These are phyloP conservation scores for Prunella fulvescens DNA, from an alignment of 2,113 vertebrate genomes.

Conservation along the genomic window DNA sequence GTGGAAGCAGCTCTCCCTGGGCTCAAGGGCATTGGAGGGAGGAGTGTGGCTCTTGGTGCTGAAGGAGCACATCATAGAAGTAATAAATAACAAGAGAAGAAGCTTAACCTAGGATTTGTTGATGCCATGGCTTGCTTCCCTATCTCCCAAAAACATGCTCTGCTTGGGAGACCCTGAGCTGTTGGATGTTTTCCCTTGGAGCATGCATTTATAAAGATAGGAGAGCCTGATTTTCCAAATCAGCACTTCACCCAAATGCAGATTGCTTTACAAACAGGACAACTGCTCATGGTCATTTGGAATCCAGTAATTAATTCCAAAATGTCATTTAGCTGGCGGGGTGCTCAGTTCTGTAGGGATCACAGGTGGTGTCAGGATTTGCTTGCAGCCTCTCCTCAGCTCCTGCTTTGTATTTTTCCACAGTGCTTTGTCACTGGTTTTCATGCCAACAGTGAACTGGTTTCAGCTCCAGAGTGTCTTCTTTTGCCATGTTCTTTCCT, in stretches of 20 bases:
- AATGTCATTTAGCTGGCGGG: neutral
- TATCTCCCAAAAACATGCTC: constrained; percentile 59
- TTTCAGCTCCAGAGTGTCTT: neutral
- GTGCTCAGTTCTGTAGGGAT: neutral
- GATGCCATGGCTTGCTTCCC: constrained; percentile 47
- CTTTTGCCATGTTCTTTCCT: neutral
- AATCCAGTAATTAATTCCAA: neutral
- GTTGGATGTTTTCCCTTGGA: constrained; percentile 31
- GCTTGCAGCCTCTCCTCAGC: neutral
- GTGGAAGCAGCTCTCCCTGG: neutral
- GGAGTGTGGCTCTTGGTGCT: neutral
- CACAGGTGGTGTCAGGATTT: neutral
- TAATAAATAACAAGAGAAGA: constrained; percentile 3
- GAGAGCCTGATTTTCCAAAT: constrained; percentile 32
- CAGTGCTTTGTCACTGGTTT: neutral
- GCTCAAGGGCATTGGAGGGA: neutral
- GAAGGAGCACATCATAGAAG: neutral
- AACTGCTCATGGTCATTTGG: neutral
- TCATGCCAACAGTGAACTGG: neutral
- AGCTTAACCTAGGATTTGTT: constrained; percentile 51
- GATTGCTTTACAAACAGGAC: neutral
- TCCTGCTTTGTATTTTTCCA: neutral
- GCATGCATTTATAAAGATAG: constrained; percentile 14
- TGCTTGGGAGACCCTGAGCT: constrained; percentile 51
- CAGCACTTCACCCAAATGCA: constrained; percentile 13